Conservation (phyloP, 2,113 vertebrate genomes). For the Stegostoma tigrinum region DNA sequence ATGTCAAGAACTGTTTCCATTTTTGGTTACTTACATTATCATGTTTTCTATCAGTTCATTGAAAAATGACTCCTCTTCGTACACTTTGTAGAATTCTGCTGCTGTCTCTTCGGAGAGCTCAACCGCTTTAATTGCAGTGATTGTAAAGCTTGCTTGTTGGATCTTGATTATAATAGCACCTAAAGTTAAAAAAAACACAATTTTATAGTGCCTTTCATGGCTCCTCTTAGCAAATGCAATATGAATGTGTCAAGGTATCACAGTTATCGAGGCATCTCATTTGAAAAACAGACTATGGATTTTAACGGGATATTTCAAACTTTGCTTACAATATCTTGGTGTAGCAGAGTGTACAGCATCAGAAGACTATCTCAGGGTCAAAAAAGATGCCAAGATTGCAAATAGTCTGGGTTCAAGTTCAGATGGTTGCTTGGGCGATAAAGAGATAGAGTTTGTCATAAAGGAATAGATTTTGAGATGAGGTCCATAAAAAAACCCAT, state of each 20-base stretch:
- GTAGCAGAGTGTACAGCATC: not conserved
- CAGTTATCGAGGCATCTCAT: not conserved
- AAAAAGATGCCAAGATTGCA: not conserved
- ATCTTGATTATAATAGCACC: slow-evolving; percentile 67
- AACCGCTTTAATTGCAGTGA: slow-evolving; percentile 60
- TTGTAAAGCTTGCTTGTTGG: slow-evolving; percentile 57
- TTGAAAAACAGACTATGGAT: not conserved
- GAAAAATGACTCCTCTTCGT: slow-evolving; percentile 67
- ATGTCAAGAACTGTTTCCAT: not conserved
- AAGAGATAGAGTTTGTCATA: not conserved
- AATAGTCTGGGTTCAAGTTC: not conserved
- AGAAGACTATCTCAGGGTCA: not conserved
- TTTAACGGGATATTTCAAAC: not conserved
- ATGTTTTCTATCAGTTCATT: slow-evolving; percentile 64
- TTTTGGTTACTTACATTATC: slow-evolving; percentile 60
- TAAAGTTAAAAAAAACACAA: slow-evolving; percentile 44
- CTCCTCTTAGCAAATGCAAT: not conserved
- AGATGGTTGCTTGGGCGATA: not conserved
- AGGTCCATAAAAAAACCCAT: not conserved
- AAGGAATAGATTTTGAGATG: not conserved
- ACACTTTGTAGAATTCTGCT: slow-evolving; percentile 67
- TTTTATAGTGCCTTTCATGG: not conserved
- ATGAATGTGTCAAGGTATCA: not conserved
- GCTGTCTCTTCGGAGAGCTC: slow-evolving; percentile 62
- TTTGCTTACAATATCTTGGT: not conserved